phyloP scores from a whole-genome alignment of 2,797 vertebrate genomes.

The Antrozous pallidus region DNA sequence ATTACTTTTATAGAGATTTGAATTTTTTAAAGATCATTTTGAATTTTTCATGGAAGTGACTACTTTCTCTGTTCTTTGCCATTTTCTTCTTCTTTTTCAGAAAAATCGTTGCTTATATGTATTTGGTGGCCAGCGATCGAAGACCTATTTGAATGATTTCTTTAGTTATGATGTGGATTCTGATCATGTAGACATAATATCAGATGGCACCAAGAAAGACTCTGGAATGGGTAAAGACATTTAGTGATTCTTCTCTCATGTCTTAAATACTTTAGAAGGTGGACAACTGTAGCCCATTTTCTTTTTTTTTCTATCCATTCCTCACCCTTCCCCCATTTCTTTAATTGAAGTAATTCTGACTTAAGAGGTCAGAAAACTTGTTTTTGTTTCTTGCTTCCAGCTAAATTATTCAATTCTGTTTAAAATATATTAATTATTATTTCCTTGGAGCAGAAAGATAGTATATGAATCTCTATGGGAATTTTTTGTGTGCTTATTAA shows the following conservation, averaged over 20 bases:
- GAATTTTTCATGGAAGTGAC: constrained; percentile 47
- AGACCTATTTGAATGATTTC: constrained; percentile 99
- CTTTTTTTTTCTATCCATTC: constrained; percentile 27
- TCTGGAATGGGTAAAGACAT: constrained; percentile 95
- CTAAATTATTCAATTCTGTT: constrained; percentile 11
- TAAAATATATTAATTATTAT: constrained; percentile 1
- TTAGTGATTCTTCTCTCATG: not conserved
- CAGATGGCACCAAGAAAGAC: constrained; percentile 99
- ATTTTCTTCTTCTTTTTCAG: constrained; percentile 77
- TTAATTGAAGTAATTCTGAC: not conserved
- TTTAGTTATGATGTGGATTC: constrained; percentile 98
- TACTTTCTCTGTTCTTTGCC: not conserved
- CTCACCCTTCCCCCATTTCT: not conserved
- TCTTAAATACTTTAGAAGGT: constrained; percentile 22
- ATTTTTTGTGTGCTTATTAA: not conserved
- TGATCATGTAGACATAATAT: constrained; percentile 98
- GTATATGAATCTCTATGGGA: not conserved
- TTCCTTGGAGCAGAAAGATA: not conserved
- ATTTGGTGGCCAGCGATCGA: constrained; percentile 97
- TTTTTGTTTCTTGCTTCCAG: not conserved
- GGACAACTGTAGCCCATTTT: constrained; percentile 13
- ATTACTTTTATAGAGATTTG: not conserved
- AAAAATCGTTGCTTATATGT: constrained; percentile 98
- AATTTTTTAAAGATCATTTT: constrained; percentile 2
- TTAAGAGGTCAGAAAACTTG: not conserved